phyloP scores from a whole-genome alignment of 2,797 vertebrate species.

The Xenentodon cancila region DNA sequence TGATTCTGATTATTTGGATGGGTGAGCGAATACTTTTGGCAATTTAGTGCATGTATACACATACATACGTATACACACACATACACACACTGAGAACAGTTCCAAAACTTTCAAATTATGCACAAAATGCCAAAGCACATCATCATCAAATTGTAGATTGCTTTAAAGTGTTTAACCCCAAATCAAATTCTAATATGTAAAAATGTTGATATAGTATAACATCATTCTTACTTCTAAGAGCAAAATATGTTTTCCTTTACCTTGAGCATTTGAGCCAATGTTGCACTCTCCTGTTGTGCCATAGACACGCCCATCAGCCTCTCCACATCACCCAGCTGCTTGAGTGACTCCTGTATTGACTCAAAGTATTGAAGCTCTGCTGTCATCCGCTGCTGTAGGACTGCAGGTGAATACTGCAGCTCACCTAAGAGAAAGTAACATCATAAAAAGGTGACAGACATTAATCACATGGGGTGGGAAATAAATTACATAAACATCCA shows the following conservation, averaged over 20 bases:
- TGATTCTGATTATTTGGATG: too few species aligned
- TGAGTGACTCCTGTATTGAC: slow-evolving; percentile 93
- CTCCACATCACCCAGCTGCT: slow-evolving; percentile 91
- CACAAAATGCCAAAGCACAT: too few species aligned
- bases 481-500: not conserved
- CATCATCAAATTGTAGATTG: not conserved
- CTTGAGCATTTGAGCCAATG: slow-evolving; percentile 95
- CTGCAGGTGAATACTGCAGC: slow-evolving; percentile 88
- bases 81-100: too few species aligned
- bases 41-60: too few species aligned
- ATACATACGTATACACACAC: too few species aligned
- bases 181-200: not conserved
- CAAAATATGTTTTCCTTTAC: slow-evolving; percentile 68
- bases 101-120: too few species aligned
- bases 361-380: slow-evolving; percentile 91
- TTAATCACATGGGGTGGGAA: not conserved
- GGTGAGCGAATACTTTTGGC: too few species aligned
- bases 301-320: slow-evolving; percentile 88
- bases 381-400: slow-evolving; percentile 89
- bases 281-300: slow-evolving; percentile 93
- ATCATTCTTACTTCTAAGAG: not conserved
- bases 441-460: not conserved
- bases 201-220: not conserved
- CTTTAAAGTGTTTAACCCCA: not conserved
- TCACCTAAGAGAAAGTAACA: slow-evolving; percentile 71